Percentiles rank a stretch among this genome's conserved stretches.
Conservation (phyloP, 2,113 vertebrate species). For the Micromys minutus region DNA sequence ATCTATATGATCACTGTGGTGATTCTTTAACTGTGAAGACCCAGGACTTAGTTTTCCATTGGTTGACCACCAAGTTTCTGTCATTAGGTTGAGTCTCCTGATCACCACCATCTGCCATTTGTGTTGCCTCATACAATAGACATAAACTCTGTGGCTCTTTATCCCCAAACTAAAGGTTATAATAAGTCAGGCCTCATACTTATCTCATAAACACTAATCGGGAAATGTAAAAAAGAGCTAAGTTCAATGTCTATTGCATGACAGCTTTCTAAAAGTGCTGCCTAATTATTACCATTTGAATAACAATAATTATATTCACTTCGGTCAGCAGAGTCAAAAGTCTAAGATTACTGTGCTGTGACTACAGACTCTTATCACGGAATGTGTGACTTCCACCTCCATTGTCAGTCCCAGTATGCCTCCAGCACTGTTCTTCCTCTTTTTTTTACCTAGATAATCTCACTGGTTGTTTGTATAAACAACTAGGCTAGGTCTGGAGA, state of each 20-base stretch:
- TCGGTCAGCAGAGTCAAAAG: conserved; percentile 1
- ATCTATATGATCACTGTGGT: not conserved
- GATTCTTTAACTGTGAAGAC: not conserved
- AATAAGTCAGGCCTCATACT: not conserved
- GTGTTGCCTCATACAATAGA: not conserved
- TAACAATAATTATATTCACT: conserved; percentile 33
- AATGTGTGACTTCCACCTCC: not conserved
- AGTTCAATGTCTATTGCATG: not conserved
- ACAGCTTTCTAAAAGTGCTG: conserved; percentile 5
- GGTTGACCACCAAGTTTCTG: not conserved
- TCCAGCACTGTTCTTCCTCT: not conserved
- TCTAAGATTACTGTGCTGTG: not conserved
- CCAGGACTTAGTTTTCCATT: not conserved
- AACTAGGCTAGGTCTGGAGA: not conserved
- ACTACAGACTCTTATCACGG: not conserved
- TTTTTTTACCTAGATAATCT: not conserved
- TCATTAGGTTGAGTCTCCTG: not conserved
- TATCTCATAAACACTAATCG: not conserved
- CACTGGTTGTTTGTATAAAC: not conserved
- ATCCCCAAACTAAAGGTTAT: conserved; percentile 9
- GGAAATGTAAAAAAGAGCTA: not conserved
- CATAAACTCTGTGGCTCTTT: not conserved
- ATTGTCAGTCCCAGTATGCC: not conserved
- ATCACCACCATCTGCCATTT: not conserved
- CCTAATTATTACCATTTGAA: not conserved